Conservation (phyloP, 2,888 invertebrate species). For the Agrotis exclamationis region DNA sequence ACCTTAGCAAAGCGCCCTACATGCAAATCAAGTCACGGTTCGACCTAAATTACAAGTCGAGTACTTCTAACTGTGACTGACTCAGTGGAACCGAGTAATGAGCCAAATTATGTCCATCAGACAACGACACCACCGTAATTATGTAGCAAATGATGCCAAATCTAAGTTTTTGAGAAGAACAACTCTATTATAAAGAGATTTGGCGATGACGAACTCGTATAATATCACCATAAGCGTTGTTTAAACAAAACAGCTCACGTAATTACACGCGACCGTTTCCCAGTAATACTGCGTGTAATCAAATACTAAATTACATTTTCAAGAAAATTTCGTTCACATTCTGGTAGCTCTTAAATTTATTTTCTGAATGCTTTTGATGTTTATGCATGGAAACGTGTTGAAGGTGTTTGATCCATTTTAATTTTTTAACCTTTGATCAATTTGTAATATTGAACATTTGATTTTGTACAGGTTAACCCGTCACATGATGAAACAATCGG, state of each 20-base stretch:
- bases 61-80: conserved; percentile 78
- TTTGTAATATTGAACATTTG: conserved; percentile 11
- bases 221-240: conserved; percentile 74
- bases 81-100: conserved; percentile 78
- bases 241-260: conserved; percentile 73
- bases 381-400: conserved; percentile 8
- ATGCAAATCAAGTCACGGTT: conserved; percentile 89
- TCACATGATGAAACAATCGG: not conserved
- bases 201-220: conserved; percentile 77
- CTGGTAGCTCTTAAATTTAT: conserved; percentile 18
- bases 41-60: conserved; percentile 84
- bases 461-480: conserved; percentile 1
- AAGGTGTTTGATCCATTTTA: too few relatives aligned
- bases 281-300: conserved; percentile 51
- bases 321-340: conserved; percentile 50
- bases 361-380: conserved; percentile 26
- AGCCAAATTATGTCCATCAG: conserved; percentile 83
- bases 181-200: conserved; percentile 88
- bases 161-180: conserved; percentile 78
- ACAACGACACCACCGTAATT: conserved; percentile 81
- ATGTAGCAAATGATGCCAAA: conserved; percentile 81
- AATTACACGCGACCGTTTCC: conserved; percentile 74
- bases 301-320: conserved; percentile 58
- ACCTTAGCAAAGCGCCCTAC: conserved; percentile 79
- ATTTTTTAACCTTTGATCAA: conserved; percentile 21